Percentiles rank a stretch among this genome's conserved stretches.
Evolutionary conservation across 2,888 invertebrate species (phyloP).

Genomic region (Oxyteleia sp.): DNA sequence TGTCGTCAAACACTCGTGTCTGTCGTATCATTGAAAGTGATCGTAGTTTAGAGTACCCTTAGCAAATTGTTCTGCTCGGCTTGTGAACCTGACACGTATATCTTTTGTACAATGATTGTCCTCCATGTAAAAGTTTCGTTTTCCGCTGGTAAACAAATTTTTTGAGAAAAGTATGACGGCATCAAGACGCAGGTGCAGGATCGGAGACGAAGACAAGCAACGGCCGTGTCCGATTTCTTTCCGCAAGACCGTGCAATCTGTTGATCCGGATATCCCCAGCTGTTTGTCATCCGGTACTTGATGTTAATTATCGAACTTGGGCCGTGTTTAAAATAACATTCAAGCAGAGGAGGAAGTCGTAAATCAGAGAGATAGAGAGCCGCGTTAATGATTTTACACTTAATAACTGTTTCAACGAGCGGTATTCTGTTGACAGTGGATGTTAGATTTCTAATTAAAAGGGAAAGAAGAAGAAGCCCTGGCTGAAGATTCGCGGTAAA

Average conservation of each 20-base stretch:
- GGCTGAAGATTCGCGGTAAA: too few relatives aligned
- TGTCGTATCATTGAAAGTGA: constrained; percentile 60
- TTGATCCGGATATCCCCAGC: constrained; percentile 1
- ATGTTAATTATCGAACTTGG: constrained; percentile 21
- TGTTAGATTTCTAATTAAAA: too few relatives aligned
- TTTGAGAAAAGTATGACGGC: background rate
- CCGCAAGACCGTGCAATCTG: constrained; percentile 44
- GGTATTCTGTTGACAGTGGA: constrained; percentile 42
- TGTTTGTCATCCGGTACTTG: constrained; percentile 6
- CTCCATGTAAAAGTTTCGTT: too few relatives aligned
- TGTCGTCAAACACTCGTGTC: constrained; percentile 64
- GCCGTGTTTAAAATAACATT: constrained; percentile 27
- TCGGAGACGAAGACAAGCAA: constrained; percentile 29
- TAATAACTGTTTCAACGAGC: constrained; percentile 54
- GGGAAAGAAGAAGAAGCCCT: too few relatives aligned
- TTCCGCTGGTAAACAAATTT: too few relatives aligned
- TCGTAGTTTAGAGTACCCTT: constrained; percentile 57
- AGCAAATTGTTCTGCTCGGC: constrained; percentile 65
- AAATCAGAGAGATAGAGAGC: constrained; percentile 33
- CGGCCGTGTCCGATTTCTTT: constrained; percentile 24
- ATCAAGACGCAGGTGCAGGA: constrained; percentile 22
- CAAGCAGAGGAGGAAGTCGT: constrained; percentile 37
- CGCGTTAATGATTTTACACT: constrained; percentile 56
- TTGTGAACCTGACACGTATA: constrained; percentile 61
- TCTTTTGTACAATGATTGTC: too few relatives aligned